These are phyloP conservation scores for Ivindomyrus marchei DNA, from an alignment of 2,113 vertebrate genomes.

Conservation along the genomic window DNA sequence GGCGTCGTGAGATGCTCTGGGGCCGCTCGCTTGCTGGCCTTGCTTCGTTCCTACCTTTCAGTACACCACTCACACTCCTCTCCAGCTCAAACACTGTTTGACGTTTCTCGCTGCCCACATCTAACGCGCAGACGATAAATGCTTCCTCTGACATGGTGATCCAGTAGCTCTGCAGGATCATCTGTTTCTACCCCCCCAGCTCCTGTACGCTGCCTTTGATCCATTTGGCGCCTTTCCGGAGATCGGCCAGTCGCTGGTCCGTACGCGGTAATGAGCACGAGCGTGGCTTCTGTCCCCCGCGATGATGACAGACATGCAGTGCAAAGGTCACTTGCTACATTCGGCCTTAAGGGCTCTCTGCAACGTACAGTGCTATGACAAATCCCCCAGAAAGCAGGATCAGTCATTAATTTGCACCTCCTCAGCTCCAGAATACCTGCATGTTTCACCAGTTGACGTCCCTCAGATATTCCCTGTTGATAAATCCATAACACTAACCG, in stretches of 20 bases:
- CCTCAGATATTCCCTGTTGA: background rate
- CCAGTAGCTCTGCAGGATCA: background rate
- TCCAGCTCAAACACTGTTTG: background rate
- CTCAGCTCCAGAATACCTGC: background rate
- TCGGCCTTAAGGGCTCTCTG: background rate
- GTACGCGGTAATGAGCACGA: background rate
- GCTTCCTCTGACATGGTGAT: background rate
- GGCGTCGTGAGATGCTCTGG: background rate
- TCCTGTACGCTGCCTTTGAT: background rate
- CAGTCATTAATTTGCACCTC: background rate
- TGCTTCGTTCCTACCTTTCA: background rate
- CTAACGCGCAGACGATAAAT: background rate
- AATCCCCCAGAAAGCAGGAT: background rate
- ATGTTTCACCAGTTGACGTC: background rate
- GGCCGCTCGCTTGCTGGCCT: background rate
- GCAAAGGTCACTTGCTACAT: background rate
- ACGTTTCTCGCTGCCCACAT: constrained; percentile 11
- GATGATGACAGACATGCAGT: background rate
- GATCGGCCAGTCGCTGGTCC: background rate
- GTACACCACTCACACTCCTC: background rate
- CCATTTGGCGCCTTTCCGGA: background rate
- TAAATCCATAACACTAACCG: background rate
- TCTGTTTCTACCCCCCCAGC: background rate
- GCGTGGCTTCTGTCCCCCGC: background rate
- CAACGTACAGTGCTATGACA: background rate